Conservation (phyloP, 2,888 invertebrate genomes). For the Philereme transversata region DNA sequence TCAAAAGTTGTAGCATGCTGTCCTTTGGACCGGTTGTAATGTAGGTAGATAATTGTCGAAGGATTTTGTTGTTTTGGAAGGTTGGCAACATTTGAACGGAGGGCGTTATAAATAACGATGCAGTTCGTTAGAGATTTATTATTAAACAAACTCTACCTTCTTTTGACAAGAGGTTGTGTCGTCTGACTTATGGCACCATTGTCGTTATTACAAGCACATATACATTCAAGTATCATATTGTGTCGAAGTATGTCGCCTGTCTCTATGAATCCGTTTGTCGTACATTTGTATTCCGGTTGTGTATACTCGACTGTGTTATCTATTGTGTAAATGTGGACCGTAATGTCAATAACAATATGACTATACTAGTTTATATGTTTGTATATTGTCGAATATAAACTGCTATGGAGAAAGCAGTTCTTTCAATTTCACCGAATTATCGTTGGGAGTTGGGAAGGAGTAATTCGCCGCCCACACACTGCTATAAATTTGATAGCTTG, state of each 20-base stretch:
- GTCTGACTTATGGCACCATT: conserved; percentile 25
- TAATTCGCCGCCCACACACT: neutral
- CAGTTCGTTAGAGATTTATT: neutral
- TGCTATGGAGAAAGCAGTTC: conserved; percentile 32
- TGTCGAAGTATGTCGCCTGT: conserved; percentile 54
- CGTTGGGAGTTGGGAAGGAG: neutral
- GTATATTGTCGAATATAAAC: conserved; percentile 15
- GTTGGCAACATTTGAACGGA: conserved; percentile 10
- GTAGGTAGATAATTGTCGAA: conserved; percentile 15
- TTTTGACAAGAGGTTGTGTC: conserved; percentile 11
- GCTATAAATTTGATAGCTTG: neutral
- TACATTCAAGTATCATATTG: conserved; percentile 48
- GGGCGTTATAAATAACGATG: neutral
- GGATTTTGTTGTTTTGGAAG: conserved; percentile 9
- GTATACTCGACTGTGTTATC: conserved; percentile 53
- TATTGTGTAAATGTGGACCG: conserved; percentile 68
- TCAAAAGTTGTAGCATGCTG: conserved; percentile 11
- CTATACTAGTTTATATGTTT: conserved; percentile 12
- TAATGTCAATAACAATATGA: conserved; percentile 58
- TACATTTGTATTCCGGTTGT: conserved; percentile 65
- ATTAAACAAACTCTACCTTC: too few relatives aligned
- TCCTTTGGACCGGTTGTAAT: conserved; percentile 12
- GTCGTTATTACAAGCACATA: conserved; percentile 28
- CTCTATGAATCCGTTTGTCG: conserved; percentile 57
- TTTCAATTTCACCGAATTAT: conserved; percentile 28